These are phyloP conservation scores for Rhincodon typus DNA, from an alignment of 2,797 vertebrate genomes.

Conservation along the genomic window DNA sequence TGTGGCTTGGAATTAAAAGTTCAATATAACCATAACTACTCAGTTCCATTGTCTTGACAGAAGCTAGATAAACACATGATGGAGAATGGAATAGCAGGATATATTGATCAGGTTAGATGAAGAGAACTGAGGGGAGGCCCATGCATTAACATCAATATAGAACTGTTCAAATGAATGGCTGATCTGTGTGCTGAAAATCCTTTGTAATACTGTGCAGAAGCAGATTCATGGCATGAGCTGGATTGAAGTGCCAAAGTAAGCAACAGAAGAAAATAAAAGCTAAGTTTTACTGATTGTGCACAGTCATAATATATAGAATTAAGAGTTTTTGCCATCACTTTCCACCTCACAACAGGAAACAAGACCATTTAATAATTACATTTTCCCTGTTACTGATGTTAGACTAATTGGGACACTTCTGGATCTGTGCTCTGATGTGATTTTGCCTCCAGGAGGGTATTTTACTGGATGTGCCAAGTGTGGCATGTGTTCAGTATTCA, in stretches of 20 bases:
- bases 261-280: neutral
- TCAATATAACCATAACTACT: neutral
- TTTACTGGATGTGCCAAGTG: no score
- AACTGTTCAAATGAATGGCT: neutral
- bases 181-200: neutral
- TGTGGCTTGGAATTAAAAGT: no score
- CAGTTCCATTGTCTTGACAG: no score
- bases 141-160: neutral
- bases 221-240: no score
- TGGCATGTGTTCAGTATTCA: no score
- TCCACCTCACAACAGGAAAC: neutral
- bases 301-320: neutral
- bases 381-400: neutral
- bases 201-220: neutral
- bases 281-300: conserved; percentile 6
- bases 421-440: neutral
- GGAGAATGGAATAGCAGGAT: no score
- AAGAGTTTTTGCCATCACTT: conserved; percentile 26
- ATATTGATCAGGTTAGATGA: no score
- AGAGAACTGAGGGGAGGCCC: no score
- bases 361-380: neutral
- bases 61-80: no score
- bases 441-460: no score
- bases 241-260: neutral
- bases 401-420: neutral